Evolutionary conservation across 2,888 invertebrate species (phyloP).

Genomic region (Cephus nigrinus): DNA sequence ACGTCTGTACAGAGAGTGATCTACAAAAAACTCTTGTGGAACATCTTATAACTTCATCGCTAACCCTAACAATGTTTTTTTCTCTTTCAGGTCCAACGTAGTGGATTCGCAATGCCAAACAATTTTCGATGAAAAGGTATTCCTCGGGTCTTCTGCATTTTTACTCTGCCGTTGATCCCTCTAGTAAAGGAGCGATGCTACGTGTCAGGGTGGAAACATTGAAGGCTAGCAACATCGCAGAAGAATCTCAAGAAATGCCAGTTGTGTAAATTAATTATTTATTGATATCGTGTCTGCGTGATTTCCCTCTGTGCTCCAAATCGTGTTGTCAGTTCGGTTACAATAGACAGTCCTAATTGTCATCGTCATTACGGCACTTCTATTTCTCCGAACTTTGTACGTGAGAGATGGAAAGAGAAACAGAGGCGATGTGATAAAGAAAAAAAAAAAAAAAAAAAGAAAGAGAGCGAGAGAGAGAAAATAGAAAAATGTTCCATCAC

Average conservation of each 20-base stretch:
- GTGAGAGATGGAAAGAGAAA: not conserved
- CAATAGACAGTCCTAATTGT: not conserved
- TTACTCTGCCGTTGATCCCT: not conserved
- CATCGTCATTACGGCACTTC: not conserved
- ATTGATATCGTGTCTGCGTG: not conserved
- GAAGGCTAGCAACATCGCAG: not conserved
- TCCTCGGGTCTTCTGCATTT: not conserved
- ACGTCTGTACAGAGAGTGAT: no score
- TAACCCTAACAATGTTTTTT: not conserved
- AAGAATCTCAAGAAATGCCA: not conserved
- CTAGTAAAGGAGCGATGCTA: not conserved
- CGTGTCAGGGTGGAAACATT: not conserved
- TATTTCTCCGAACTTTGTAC: not conserved
- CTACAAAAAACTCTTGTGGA: not conserved
- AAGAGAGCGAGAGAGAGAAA: not conserved
- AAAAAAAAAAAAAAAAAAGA: slow-evolving; percentile 1
- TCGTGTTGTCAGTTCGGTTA: not conserved
- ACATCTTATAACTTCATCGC: not conserved
- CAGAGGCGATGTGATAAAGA: slow-evolving; percentile 13
- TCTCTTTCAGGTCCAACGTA: not conserved
- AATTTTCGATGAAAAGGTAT: not conserved
- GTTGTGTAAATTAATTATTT: not conserved
- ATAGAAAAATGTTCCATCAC: not conserved
- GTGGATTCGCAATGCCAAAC: not conserved
- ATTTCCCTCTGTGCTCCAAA: not conserved